These are phyloP conservation scores for Ancistrus triradiatus DNA, from an alignment of 2,113 vertebrate genomes.

Conservation along the genomic window DNA sequence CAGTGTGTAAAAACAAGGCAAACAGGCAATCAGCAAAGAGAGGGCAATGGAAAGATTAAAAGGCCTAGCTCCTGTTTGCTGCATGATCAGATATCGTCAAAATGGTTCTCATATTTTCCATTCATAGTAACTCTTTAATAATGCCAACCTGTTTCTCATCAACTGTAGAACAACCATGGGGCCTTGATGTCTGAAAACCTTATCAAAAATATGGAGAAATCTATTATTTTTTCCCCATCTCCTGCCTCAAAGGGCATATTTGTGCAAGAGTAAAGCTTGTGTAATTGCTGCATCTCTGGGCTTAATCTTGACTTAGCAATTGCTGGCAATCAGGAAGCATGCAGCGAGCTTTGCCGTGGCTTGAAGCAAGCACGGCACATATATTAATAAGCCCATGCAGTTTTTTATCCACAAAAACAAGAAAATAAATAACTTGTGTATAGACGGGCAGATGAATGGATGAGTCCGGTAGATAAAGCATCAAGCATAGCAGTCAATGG, in stretches of 20 bases:
- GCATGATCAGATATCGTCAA: slow-evolving; percentile 21
- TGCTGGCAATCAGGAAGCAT: too few relatives aligned
- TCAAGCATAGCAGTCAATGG: slow-evolving; percentile 23
- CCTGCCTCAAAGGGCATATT: too few relatives aligned
- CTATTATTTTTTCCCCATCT: too few relatives aligned
- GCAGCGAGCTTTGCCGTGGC: too few relatives aligned
- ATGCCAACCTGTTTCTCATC: slow-evolving; percentile 56
- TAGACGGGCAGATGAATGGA: background rate
- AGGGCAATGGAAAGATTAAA: background rate
- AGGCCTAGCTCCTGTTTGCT: slow-evolving; percentile 10
- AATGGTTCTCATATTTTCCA: slow-evolving; percentile 42
- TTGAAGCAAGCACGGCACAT: too few relatives aligned
- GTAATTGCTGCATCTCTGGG: too few relatives aligned
- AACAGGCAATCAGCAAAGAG: background rate
- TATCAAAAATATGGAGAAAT: too few relatives aligned
- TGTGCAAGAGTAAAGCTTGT: too few relatives aligned
- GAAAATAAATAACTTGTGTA: too few relatives aligned
- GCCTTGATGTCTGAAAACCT: slow-evolving; percentile 25
- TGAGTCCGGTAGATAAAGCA: background rate
- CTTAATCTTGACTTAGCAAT: too few relatives aligned
- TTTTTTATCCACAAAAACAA: too few relatives aligned
- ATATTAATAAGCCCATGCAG: too few relatives aligned
- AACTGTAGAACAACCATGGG: slow-evolving; percentile 53
- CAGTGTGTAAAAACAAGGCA: slow-evolving; percentile 2
- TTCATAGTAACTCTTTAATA: slow-evolving; percentile 53